Evolutionary conservation across 1,140 invertebrate species (phyloP), one percentile per base, ranked within the genome.

Genomic region (Cydia splendana): DNA sequence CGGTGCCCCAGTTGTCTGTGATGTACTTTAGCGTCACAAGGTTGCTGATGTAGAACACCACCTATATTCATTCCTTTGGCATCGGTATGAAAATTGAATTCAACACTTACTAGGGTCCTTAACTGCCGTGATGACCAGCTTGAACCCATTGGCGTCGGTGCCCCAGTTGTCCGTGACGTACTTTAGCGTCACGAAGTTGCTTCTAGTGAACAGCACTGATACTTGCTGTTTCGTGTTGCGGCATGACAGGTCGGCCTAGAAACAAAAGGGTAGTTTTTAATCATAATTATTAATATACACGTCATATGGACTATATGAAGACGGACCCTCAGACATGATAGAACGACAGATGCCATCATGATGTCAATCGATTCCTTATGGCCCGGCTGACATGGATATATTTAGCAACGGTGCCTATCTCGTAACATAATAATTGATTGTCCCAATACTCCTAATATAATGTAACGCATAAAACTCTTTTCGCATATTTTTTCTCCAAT

Each of bases 121-220:
- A 86, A 98, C 97, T 80, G 98, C 97, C 65, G 98, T 98, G 94
- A 98, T 98, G 91, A 98, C 96, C 79, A 99, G 95, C 83, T 96
- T 97, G 94, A 98, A 99, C 78, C 98, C 97, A 93, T 98, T 98
- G 80, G 96, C 95, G 88, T 97, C 96, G 75, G 97, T 98, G 74
- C 97, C 98, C 97, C 97, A 98, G 85, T 95, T 95, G 94, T 99
- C 98, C 53, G 98, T 98, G 85, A 97, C 96, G 94, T 98, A 98
- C 93, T 97, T 98, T 79, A 98, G 95, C 28, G 98, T 98, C 78
- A 99, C 97, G 93, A 97, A 98, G 94, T 98, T 98, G 87, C 97
- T 98, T 82, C 97, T 95, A 45, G 97, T 98, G 93, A 97, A 97
- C 90, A 98, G 96, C 76, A 96, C 96, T 76, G 97, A 97, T 74